phyloP scores from a whole-genome alignment of 2,888 invertebrate species.

The Parasteatoda lunata region DNA sequence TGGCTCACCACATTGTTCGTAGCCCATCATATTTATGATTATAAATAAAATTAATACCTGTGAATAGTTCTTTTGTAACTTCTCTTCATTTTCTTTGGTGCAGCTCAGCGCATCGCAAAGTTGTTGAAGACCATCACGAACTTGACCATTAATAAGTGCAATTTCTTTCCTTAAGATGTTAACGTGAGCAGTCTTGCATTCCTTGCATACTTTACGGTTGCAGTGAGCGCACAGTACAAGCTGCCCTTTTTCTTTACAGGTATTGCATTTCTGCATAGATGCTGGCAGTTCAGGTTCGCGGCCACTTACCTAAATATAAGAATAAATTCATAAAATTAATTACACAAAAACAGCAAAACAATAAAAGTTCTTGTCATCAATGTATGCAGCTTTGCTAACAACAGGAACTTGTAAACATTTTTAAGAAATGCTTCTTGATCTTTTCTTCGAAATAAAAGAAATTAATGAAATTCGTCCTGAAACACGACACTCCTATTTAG shows the following conservation, averaged over 20 bases:
- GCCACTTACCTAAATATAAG: slow-evolving; percentile 76
- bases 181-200: slow-evolving; percentile 95
- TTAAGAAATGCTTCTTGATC: too few species aligned
- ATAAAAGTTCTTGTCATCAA: too few species aligned
- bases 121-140: slow-evolving; percentile 85
- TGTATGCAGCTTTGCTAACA: too few species aligned
- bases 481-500: too few species aligned
- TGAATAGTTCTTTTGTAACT: slow-evolving; percentile 86
- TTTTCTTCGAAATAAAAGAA: too few species aligned
- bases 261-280: slow-evolving; percentile 82
- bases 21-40: too few species aligned
- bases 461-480: too few species aligned
- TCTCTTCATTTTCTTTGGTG: slow-evolving; percentile 87
- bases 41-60: slow-evolving; percentile 14
- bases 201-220: slow-evolving; percentile 96
- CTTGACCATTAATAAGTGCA: slow-evolving; percentile 79
- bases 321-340: too few species aligned
- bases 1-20: too few species aligned
- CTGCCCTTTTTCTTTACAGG: slow-evolving; percentile 90
- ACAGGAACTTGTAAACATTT: too few species aligned
- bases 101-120: slow-evolving; percentile 86
- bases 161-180: slow-evolving; percentile 95
- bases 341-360: too few species aligned
- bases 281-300: slow-evolving; percentile 70
- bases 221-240: slow-evolving; percentile 94